Evolutionary conservation across 2,888 invertebrate species (phyloP), one percentile per base, ranked within the genome.

Genomic region (Sturmia bella): DNA sequence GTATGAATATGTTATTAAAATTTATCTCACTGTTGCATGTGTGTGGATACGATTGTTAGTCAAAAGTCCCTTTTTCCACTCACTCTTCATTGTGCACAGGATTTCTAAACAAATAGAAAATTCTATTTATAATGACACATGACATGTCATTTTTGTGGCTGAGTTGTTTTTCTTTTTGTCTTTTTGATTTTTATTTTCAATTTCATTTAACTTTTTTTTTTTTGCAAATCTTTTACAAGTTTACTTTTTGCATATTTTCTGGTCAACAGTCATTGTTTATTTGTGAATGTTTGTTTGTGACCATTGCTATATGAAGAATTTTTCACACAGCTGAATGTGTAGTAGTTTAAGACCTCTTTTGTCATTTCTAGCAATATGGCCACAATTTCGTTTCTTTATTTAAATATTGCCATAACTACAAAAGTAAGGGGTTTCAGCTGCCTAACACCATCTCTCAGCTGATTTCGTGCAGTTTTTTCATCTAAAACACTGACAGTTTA

Each of bases 71-170:
- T 41, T 50, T 72, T 48, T 32, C 27, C 2, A 15, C 48, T 48
- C 48, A 50, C 48, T 24, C 15, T 56, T 66, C 17, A 66, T 68
- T 68, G 69, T 63, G 54, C 17, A n/a, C 9, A 45, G 17, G 50
- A 50, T 11, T 24, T 52, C 48, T 52, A 37, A 27, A 45, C 21
- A 61, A 43, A 52, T 12, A 0, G 15, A 32, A 68, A 27, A 54
- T 37, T 79, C 59, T 50, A 70, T 73, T 77, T 69, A n/a, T 63
- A 81, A 77, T 73, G 63, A 50, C 45, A 73, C 50, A 73, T 73
- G 61, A 64, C 63, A 74, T 77, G 48, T 50, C 56, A 64, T 64
- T 78, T 64, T 66, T 72, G 70, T 72, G 78, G 63, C 63, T 45
- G 11, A 39, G 43, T 17, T 48, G 7, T 41, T 15, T n/a, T n/a